Conservation (phyloP, 2,888 invertebrate species). For the Xestobium rufovillosum region DNA sequence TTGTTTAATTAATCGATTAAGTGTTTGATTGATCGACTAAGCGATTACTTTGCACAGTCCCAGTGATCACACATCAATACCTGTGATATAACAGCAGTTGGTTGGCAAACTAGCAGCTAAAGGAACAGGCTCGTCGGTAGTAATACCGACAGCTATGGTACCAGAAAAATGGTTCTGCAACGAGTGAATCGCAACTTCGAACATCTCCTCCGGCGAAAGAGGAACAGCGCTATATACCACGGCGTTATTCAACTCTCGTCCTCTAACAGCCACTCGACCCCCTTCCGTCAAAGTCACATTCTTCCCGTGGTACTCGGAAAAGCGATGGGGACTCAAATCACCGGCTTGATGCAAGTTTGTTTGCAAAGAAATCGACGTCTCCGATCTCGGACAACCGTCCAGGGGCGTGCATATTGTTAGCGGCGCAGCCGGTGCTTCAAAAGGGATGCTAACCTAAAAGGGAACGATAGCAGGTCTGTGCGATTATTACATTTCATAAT, state of each 20-base stretch:
- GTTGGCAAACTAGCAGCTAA: constrained; percentile 58
- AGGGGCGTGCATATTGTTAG: constrained; percentile 34
- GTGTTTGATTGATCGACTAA: too few relatives aligned
- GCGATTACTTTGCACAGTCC: too few relatives aligned
- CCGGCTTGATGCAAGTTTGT: constrained; percentile 34
- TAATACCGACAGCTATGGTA: constrained; percentile 70
- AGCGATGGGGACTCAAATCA: constrained; percentile 42
- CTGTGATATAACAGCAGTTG: constrained; percentile 63
- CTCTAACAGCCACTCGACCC: constrained; percentile 57
- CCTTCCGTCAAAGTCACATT: constrained; percentile 63
- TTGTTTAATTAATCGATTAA: too few relatives aligned
- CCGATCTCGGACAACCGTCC: constrained; percentile 38
- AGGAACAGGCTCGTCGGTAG: constrained; percentile 52
- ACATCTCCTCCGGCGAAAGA: constrained; percentile 67
- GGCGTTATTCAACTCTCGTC: constrained; percentile 44
- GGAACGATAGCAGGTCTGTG: constrained; percentile 43
- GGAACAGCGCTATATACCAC: constrained; percentile 67
- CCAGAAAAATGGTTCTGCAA: constrained; percentile 61
- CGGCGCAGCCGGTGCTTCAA: too few relatives aligned
- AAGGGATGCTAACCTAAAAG: too few relatives aligned
- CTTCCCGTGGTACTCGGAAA: constrained; percentile 60
- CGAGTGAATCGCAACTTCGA: constrained; percentile 66
- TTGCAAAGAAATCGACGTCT: constrained; percentile 40
- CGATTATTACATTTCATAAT: too few relatives aligned
- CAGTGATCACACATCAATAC: too few relatives aligned